Conservation (phyloP, 2,797 vertebrate genomes). For the Nothura maculosa region DNA sequence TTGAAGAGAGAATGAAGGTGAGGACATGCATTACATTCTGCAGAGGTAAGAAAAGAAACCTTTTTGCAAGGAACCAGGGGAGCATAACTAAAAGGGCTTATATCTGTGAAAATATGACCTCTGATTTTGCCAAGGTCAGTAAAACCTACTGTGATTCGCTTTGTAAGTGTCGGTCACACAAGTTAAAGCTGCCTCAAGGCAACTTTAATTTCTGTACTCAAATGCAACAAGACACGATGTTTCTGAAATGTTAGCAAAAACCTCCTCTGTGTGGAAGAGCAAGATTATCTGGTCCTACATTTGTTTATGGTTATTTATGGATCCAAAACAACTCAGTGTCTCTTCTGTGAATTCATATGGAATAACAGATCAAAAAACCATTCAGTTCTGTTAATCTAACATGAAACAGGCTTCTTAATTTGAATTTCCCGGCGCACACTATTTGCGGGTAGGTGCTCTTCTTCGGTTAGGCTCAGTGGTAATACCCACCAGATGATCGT, state of each 20-base stretch:
- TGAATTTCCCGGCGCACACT: neutral
- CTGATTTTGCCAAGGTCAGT: constrained; percentile 71
- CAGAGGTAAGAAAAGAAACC: constrained; percentile 60
- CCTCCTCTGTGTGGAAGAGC: constrained; percentile 2
- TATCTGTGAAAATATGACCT: constrained; percentile 58
- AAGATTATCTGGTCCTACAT: constrained; percentile 60
- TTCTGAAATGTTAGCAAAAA: constrained; percentile 68
- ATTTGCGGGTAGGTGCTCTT: neutral
- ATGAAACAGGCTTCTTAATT: neutral
- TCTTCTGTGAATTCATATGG: constrained; percentile 31
- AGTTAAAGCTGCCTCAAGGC: constrained; percentile 65
- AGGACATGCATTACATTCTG: constrained; percentile 57
- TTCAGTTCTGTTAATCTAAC: constrained; percentile 16
- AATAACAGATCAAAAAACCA: constrained; percentile 22
- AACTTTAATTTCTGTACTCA: constrained; percentile 56
- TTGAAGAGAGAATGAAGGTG: constrained; percentile 61
- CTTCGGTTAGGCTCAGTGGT: neutral
- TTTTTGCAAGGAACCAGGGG: constrained; percentile 65
- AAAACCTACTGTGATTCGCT: constrained; percentile 56
- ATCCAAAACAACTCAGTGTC: constrained; percentile 9
- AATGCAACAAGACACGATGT: constrained; percentile 53
- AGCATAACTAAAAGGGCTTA: constrained; percentile 55
- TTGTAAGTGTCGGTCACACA: constrained; percentile 37
- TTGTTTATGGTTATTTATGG: constrained; percentile 61
- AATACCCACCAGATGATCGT: neutral